Evolutionary conservation across 1,140 invertebrate species (phyloP), one percentile per base, ranked within the genome.

Genomic region (Marisa cornuarietis): DNA sequence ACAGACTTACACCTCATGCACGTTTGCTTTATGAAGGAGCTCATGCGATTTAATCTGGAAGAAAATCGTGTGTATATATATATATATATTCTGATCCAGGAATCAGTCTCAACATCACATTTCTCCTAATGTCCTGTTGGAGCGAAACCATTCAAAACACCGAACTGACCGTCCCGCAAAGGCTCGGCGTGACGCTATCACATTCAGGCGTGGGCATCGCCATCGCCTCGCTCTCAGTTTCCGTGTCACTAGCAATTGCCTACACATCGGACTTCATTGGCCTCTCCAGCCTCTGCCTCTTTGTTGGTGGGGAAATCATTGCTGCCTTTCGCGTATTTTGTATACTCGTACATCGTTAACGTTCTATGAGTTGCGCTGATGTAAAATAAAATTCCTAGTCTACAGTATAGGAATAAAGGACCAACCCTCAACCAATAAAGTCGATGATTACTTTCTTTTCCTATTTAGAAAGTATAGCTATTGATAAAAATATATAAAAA

Each of bases 161-260:
- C 83, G 92, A 94, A 14, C 95, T 51, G 63, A 51, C 16, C 22
- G 63, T 98, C 1, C 94, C 95, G 0, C 94, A 96, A 87, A 91
- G 96, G 26, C 95, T 98, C 94, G 96, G 94, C 0, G 92, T 94
- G 71, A 96, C 95, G 90, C 93, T 98, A 87, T 95, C 95, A 62
- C 96, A 97, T 88, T 96, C 97, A 20, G 97, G 97, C 0, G 96
- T 98, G 20, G 97, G 97, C 7, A 98, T 99, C 78, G 98, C 97
- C 52, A 98, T 99, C 82, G 98, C 97, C 7, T 98, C 97, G 0
- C 92, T 99, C n/a, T 99, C 97, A 0, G 96, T 98, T 90, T 95
- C 97, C 92, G 93, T 98, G 81, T 97, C 96, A 49, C 98, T 99
- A 90, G 96, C 95, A 90, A 97, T 98, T 73, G 97, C 97, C 26